Evolutionary conservation across 64 coral and sea anemone genomes (phyloP).

Genomic region (Anthopleura sola): DNA sequence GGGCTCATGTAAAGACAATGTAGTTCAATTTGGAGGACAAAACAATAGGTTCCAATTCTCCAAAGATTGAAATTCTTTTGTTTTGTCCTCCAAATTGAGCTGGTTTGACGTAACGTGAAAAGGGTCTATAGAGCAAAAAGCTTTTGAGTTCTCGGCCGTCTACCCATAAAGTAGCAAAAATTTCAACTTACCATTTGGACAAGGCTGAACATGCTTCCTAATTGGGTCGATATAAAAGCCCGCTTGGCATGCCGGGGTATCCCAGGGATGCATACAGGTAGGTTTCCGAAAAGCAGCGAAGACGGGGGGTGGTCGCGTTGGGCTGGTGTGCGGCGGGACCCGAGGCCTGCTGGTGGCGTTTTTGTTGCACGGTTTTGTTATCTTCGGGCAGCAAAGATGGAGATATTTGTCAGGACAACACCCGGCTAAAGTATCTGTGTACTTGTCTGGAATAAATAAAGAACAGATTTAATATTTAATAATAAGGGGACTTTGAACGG

Average conservation of each 20-base stretch:
- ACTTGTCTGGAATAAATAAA: not conserved
- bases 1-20: too few species aligned
- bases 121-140: too few species aligned
- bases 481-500: too few species aligned
- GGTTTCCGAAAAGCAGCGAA: slow-evolving; percentile 19
- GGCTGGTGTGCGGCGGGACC: not conserved
- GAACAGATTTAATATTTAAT: too few species aligned
- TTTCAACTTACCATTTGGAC: slow-evolving; percentile 47
- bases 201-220: slow-evolving; percentile 25
- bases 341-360: not conserved
- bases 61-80: too few species aligned
- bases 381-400: slow-evolving; percentile 34
- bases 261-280: slow-evolving; percentile 67
- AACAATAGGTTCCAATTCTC: too few species aligned
- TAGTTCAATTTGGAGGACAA: too few species aligned
- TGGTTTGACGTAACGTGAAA: too few species aligned
- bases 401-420: slow-evolving; percentile 57
- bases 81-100: too few species aligned
- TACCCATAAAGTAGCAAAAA: too few species aligned
- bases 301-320: not conserved
- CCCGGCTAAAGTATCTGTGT: not conserved
- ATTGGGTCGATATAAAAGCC: slow-evolving; percentile 46
- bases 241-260: slow-evolving; percentile 59
- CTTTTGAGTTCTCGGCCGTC: too few species aligned
- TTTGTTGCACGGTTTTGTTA: slow-evolving; percentile 44